Evolutionary conservation across 2,113 vertebrate genomes (phyloP).

Genomic region (Mastomys coucha): DNA sequence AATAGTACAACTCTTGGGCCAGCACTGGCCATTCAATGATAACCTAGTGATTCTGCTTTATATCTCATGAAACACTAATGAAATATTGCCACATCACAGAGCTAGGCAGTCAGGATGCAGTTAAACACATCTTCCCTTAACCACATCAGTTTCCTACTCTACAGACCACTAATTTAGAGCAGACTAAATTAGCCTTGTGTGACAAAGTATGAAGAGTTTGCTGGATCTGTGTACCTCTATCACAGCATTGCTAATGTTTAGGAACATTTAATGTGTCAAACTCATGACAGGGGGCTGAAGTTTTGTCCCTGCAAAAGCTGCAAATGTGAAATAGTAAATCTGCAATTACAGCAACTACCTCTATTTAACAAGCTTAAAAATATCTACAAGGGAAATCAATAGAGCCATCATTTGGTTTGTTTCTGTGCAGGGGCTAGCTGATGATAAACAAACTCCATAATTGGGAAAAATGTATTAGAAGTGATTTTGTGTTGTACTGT

Average conservation of each 20-base stretch:
- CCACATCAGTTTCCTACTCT: not conserved
- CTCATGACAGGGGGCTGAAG: not conserved
- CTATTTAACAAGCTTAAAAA: conserved; percentile 32
- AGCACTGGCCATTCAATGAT: not conserved
- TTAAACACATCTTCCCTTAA: conserved; percentile 17
- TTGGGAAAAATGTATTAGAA: not conserved
- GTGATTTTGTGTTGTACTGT: not conserved
- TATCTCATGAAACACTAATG: not conserved
- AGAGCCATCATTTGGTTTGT: conserved; percentile 12
- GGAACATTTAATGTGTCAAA: conserved; percentile 67
- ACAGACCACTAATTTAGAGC: conserved; percentile 46
- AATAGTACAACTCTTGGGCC: not conserved
- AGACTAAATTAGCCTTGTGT: conserved; percentile 17
- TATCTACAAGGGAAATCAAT: conserved; percentile 30
- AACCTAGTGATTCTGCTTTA: not conserved
- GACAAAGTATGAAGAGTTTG: conserved; percentile 32
- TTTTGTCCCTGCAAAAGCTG: conserved; percentile 59
- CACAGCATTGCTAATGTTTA: conserved; percentile 50
- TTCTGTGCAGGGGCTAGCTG: not conserved
- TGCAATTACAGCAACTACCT: conserved; percentile 47
- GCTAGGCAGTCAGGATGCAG: not conserved
- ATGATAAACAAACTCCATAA: not conserved
- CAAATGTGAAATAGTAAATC: conserved; percentile 70
- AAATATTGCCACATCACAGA: not conserved
- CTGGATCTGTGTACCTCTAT: not conserved